These are phyloP conservation scores for Leontopithecus rosalia DNA, from an alignment of 2,797 vertebrate species.

Conservation along the genomic window DNA sequence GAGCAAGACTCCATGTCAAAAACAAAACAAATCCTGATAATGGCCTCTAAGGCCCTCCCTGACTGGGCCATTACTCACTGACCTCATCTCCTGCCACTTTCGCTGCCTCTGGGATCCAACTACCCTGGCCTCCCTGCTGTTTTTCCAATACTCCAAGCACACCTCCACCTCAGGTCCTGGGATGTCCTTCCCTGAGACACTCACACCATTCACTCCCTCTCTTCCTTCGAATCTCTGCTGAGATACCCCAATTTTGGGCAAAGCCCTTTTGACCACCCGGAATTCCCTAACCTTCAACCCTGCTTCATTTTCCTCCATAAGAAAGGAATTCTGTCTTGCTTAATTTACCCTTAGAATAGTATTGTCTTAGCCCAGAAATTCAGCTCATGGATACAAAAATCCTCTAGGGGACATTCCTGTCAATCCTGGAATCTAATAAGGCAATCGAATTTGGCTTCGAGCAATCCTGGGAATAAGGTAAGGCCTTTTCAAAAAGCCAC, in stretches of 20 bases:
- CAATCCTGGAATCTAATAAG: background rate
- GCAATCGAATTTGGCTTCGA: background rate
- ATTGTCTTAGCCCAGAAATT: background rate
- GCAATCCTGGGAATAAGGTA: background rate
- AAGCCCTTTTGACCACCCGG: background rate
- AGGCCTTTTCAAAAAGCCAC: background rate
- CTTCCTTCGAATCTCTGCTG: background rate
- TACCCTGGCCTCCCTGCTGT: background rate
- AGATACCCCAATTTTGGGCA: background rate
- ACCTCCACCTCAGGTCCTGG: background rate
- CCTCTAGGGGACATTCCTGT: background rate
- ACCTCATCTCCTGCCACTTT: too few species aligned
- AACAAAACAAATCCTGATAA: background rate
- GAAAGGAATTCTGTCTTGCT: constrained; percentile 6
- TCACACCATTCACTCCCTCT: too few species aligned
- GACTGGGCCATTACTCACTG: rapidly evolving
- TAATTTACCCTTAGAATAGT: background rate
- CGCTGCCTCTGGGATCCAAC: background rate
- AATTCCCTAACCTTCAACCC: background rate
- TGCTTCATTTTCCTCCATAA: background rate
- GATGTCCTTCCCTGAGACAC: background rate
- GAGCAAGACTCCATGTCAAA: too few species aligned
- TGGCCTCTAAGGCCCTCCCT: background rate
- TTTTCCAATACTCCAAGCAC: background rate
- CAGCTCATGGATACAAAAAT: background rate